Percentiles rank a stretch among this genome's conserved stretches.
phyloP scores from a whole-genome alignment of 2,888 invertebrate species.

The Odontothrips loti region DNA sequence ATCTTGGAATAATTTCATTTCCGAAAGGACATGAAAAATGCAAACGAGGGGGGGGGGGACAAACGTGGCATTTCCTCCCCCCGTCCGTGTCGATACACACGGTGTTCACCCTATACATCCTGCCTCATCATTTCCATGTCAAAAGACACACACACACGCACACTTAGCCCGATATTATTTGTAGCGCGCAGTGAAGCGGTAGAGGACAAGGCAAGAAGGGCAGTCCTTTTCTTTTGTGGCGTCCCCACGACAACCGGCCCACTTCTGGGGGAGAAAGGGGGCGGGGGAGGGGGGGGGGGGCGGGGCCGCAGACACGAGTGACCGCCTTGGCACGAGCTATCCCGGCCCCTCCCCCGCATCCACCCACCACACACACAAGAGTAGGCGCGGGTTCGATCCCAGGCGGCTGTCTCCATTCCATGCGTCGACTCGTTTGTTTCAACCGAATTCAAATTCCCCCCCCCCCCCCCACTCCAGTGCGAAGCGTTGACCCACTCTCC shows the following conservation, averaged over 20 bases:
- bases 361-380: no score
- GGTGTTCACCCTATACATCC: not conserved
- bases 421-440: not conserved
- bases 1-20: no score
- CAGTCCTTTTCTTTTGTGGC: not conserved
- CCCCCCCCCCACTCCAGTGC: no score
- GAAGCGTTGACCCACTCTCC: no score
- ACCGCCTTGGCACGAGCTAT: not conserved
- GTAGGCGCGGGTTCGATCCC: no score
- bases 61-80: not conserved
- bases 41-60: not conserved
- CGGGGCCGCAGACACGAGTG: not conserved
- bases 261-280: not conserved
- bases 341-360: no score
- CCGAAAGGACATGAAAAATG: no score
- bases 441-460: no score
- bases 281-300: not conserved
- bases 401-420: not conserved
- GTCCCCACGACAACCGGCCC: not conserved
- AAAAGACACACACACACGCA: not conserved
- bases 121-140: constrained; percentile 4
- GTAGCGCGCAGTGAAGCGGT: not conserved
- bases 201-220: not conserved
- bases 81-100: not conserved
- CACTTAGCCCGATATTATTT: constrained; percentile 17